phyloP scores from a whole-genome alignment of 1,140 invertebrate genomes.

The Drosophila neocordata region DNA sequence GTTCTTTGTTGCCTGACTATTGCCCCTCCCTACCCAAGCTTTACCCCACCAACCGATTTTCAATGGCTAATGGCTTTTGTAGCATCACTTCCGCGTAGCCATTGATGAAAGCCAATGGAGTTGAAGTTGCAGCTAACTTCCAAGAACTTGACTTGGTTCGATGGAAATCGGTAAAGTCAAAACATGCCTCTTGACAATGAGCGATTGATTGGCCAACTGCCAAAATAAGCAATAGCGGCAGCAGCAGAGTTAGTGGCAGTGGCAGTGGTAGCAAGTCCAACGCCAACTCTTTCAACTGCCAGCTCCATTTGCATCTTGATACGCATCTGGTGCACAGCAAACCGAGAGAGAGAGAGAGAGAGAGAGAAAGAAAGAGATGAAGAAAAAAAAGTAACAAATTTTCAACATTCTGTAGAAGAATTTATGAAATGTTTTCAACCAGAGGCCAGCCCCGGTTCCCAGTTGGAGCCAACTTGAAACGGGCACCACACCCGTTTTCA shows the following conservation, averaged over 20 bases:
- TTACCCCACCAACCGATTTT: constrained; percentile 13
- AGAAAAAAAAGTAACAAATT: constrained; percentile 25
- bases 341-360: background rate
- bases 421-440: constrained; percentile 65
- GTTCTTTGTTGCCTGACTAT: constrained; percentile 62
- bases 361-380: background rate
- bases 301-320: constrained; percentile 20
- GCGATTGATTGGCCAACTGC: constrained; percentile 55
- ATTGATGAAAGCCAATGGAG: constrained; percentile 21
- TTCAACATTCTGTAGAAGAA: constrained; percentile 54
- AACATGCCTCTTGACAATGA: constrained; percentile 38
- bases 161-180: constrained; percentile 19
- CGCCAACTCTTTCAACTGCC: background rate
- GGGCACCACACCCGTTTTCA: constrained; percentile 11
- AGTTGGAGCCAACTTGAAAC: constrained; percentile 12
- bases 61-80: constrained; percentile 69
- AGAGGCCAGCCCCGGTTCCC: constrained; percentile 17
- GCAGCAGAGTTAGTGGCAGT: background rate
- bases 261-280: background rate
- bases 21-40: constrained; percentile 13
- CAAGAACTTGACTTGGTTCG: constrained; percentile 16
- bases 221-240: constrained; percentile 27
- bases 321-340: constrained; percentile 38
- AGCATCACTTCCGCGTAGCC: constrained; percentile 70
- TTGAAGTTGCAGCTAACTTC: background rate